Evolutionary conservation across 2,888 invertebrate genomes (phyloP).

Genomic region (Eristalinus sepulchralis): DNA sequence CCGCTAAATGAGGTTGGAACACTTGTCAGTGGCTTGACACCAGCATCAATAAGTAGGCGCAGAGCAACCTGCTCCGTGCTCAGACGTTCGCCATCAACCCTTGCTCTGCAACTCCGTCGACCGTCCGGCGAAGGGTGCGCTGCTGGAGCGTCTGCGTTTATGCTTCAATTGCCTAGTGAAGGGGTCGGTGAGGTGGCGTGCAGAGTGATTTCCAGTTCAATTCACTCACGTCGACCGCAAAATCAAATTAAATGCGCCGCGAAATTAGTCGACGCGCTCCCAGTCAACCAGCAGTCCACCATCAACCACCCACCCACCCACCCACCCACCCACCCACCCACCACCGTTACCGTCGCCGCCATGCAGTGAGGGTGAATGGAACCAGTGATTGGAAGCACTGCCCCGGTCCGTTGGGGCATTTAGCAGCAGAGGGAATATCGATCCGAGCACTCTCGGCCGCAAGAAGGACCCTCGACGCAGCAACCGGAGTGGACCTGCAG

Average conservation of each 20-base stretch:
- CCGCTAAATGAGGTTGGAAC: constrained; percentile 55
- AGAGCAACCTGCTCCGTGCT: not conserved
- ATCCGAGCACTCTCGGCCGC: not conserved
- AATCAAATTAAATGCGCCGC: constrained; percentile 74
- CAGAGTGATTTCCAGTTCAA: constrained; percentile 64
- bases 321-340: not conserved
- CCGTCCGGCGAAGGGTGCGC: constrained; percentile 20
- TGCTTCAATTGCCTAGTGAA: constrained; percentile 17
- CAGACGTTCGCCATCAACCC: not conserved
- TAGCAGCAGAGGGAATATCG: constrained; percentile 19
- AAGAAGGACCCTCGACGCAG: not conserved
- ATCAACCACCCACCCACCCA: not conserved
- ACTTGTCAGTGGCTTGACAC: constrained; percentile 71
- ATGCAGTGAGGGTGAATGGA: not conserved
- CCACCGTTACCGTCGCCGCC: not conserved
- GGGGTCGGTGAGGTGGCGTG: constrained; percentile 8
- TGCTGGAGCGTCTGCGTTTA: constrained; percentile 35
- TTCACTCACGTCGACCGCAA: constrained; percentile 71
- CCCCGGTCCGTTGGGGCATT: constrained; percentile 18
- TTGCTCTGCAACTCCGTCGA: constrained; percentile 5
- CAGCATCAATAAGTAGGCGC: constrained; percentile 46
- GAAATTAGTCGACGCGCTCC: constrained; percentile 72
- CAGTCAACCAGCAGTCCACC: not conserved
- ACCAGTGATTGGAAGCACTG: not conserved
- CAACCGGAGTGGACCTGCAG: not conserved